phyloP scores from a whole-genome alignment of 2,113 vertebrate species.

The Catharus fuscescens region DNA sequence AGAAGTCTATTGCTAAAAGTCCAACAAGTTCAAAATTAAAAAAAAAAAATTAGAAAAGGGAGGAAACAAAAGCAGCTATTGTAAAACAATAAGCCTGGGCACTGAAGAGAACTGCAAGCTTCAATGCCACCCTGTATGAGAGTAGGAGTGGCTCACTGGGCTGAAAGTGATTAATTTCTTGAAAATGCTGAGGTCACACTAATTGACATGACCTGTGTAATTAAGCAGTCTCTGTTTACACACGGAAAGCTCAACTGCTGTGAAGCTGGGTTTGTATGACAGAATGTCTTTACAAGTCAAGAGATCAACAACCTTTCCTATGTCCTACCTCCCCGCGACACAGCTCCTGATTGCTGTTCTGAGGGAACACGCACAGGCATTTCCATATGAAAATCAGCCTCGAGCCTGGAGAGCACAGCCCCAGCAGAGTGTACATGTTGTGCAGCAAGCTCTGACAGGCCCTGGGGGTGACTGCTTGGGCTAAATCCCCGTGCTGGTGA shows the following conservation, averaged over 20 bases:
- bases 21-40: conserved; percentile 7
- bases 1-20: conserved; percentile 27
- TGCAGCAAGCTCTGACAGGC: conserved; percentile 27
- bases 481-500: conserved; percentile 8
- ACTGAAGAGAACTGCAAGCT: conserved; percentile 46
- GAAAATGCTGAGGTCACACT: conserved; percentile 81
- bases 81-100: conserved; percentile 47
- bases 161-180: conserved; percentile 83
- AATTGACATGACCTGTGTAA: conserved; percentile 86
- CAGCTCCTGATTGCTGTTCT: conserved; percentile 71
- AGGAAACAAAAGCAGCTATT: conserved; percentile 40
- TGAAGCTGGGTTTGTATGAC: conserved; percentile 76
- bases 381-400: conserved; percentile 73
- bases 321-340: conserved; percentile 75
- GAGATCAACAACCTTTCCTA: conserved; percentile 80
- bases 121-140: conserved; percentile 65
- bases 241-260: conserved; percentile 73
- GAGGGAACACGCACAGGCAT: conserved; percentile 48
- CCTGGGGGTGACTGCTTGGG: conserved; percentile 11
- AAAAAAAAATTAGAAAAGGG: neutral
- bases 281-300: conserved; percentile 83
- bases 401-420: conserved; percentile 1
- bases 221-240: conserved; percentile 86
- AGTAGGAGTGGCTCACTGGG: conserved; percentile 36
- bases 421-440: conserved; percentile 36